Percentiles rank a stretch among this genome's conserved stretches.
These are phyloP conservation scores for Ovis canadensis DNA, from an alignment of 2,113 vertebrate genomes.

Conservation along the genomic window DNA sequence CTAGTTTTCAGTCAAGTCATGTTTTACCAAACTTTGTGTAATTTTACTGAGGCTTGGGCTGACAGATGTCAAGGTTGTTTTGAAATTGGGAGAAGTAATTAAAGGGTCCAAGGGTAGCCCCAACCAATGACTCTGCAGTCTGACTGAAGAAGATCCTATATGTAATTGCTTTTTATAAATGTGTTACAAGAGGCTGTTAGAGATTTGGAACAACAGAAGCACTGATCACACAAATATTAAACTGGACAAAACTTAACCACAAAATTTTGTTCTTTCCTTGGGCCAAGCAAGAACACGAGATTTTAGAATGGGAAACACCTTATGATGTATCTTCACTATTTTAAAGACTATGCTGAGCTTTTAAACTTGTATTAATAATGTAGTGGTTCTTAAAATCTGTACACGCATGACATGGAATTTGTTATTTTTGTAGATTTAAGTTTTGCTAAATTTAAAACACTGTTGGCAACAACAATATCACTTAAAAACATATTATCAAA, in stretches of 20 bases:
- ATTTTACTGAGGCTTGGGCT: neutral
- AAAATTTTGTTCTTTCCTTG: neutral
- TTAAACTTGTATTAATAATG: slow-evolving; percentile 9
- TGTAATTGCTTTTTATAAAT: neutral
- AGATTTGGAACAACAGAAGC: neutral
- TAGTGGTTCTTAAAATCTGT: neutral
- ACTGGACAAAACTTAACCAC: neutral
- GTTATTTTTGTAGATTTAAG: neutral
- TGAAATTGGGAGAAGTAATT: neutral
- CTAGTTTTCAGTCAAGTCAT: neutral
- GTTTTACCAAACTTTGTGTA: neutral
- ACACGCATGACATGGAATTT: neutral
- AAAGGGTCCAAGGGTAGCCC: neutral
- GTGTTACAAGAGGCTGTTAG: neutral
- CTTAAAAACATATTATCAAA: slow-evolving; percentile 20
- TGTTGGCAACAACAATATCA: neutral
- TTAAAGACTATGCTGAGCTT: neutral
- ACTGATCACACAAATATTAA: neutral
- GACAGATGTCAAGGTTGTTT: neutral
- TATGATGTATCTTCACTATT: neutral
- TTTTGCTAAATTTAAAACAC: slow-evolving; percentile 28
- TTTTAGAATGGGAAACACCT: neutral
- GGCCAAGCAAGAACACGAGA: neutral
- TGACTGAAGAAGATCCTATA: neutral
- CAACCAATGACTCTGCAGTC: neutral